Evolutionary conservation across 2,797 vertebrate species (phyloP), one percentile per base, ranked within the genome.

Genomic region (Loris lydekkerianus): DNA sequence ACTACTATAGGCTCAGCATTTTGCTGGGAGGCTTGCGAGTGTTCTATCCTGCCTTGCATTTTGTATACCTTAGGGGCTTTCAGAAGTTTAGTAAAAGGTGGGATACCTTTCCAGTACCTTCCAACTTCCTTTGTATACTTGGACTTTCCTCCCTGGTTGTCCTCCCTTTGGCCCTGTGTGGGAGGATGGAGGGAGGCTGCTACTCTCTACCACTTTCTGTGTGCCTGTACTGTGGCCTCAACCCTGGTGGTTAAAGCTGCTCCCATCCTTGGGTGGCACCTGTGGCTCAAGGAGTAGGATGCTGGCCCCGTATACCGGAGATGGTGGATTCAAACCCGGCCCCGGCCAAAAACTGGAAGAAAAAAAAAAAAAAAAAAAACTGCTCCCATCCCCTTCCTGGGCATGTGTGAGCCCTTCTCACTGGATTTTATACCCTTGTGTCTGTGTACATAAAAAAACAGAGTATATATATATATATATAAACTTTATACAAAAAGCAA

Each of bases 341-440:
- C 46, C 46, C 46, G 46, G 46, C 11, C 46, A 49, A 49, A 49
- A 49, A 49, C 46, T 49, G 10, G 43, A 43, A 43, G 13, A 43
- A 49, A 49, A 13, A 13, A 49, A 49, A 13, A 13, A 49, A 49
- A 49, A 49, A 13, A 9, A 49, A 92, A 84, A 91, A 40, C 75
- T 4, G 17, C 65, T 82, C 63, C 81, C 83, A 14, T 81, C 67
- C n/a, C 73, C 78, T 72, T 2, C 27, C 21, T 72, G 85, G 72
- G 63, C 17, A 84, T 65, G 46, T 18, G 3, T 76, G 96, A 94
- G 76, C 61, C 95, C 56, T 80, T 91, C 56, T 92, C 82, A 94
- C 76, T 96, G 89, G 93, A 91, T 92, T 96, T 96, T 94, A 93
- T 93, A 94, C 49, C 37, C 67, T 49, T 83, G 70, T 92, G 86